Evolutionary conservation across 2,113 vertebrate genomes (phyloP).

Genomic region (Patagioenas fasciata): DNA sequence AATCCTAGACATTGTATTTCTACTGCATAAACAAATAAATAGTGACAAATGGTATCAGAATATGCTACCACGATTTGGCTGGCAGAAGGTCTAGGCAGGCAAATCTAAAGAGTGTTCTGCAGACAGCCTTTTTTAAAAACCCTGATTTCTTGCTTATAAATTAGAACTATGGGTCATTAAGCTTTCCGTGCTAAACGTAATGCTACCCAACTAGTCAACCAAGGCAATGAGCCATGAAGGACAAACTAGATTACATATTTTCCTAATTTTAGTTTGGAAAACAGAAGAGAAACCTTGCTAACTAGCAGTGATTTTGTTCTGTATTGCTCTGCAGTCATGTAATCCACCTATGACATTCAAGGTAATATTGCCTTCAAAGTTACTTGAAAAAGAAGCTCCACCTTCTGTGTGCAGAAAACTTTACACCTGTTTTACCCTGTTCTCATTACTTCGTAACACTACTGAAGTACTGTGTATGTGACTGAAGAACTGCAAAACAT

Average conservation of each 20-base stretch:
- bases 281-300: background rate
- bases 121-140: background rate
- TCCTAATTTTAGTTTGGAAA: conserved; percentile 15
- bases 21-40: background rate
- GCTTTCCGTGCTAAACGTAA: background rate
- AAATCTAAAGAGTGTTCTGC: background rate
- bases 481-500: background rate
- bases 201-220: background rate
- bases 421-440: background rate
- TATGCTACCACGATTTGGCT: background rate
- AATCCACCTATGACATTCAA: background rate
- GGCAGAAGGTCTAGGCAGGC: background rate
- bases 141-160: background rate
- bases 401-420: background rate
- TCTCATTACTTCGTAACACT: background rate
- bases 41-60: background rate
- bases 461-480: background rate
- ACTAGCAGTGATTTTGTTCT: background rate
- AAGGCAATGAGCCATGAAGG: background rate
- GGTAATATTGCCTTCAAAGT: background rate
- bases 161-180: background rate
- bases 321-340: background rate
- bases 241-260: background rate
- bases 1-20: background rate
- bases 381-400: background rate